Percentiles rank a stretch among this genome's conserved stretches.
These are phyloP conservation scores for Sebastolobus alascanus DNA, from an alignment of 2,797 vertebrate species.

Conservation along the genomic window DNA sequence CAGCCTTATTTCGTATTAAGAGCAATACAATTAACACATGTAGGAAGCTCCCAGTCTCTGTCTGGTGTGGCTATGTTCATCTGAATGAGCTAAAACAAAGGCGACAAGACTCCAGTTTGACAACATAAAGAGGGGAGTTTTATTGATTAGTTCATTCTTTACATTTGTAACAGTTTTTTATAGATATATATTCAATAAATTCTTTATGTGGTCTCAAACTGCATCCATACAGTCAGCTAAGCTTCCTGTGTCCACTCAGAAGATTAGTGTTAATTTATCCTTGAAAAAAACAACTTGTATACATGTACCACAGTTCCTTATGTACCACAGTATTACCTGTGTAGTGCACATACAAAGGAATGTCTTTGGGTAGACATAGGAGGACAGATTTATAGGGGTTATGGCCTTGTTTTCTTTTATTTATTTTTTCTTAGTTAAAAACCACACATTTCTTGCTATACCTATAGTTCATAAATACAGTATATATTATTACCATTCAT, in stretches of 20 bases:
- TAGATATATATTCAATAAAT: constrained; percentile 76
- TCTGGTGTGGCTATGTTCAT: not conserved
- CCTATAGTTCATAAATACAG: constrained; percentile 75
- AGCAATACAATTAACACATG: not conserved
- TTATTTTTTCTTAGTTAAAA: constrained; percentile 58
- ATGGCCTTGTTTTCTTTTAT: constrained; percentile 44
- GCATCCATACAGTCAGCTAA: constrained; percentile 29
- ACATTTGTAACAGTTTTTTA: constrained; percentile 58
- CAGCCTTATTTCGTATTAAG: not conserved
- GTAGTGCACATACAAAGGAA: constrained; percentile 60
- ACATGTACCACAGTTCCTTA: constrained; percentile 19
- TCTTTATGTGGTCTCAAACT: constrained; percentile 41
- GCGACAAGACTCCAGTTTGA: constrained; percentile 33
- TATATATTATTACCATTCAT: constrained; percentile 74
- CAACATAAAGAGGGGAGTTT: constrained; percentile 79
- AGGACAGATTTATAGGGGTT: constrained; percentile 37
- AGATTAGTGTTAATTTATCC: constrained; percentile 45
- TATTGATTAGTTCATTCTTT: constrained; percentile 76
- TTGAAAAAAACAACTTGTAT: constrained; percentile 39
- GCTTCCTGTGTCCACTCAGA: constrained; percentile 32
- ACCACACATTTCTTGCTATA: constrained; percentile 65
- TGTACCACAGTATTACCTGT: constrained; percentile 41
- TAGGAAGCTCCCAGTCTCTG: not conserved
- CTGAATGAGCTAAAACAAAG: constrained; percentile 21
- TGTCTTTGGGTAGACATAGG: constrained; percentile 51